Base-by-base conservation (phyloP, 2,888 invertebrate species). In the Amorpha juglandis region DNA sequence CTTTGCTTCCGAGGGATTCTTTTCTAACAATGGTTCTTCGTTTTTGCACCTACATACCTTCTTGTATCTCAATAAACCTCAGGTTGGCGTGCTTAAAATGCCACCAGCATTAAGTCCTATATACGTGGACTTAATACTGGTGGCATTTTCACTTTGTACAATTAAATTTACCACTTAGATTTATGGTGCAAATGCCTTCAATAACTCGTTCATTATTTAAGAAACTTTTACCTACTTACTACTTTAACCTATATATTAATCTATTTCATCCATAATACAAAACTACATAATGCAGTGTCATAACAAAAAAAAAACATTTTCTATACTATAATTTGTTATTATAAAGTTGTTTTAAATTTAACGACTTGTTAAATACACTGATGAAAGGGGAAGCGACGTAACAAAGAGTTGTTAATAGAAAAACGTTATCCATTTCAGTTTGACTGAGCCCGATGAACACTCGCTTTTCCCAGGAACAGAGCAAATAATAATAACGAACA, bases 401-500 rank as follows among this genome's bases (percentile, higher is more conserved):
- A 74, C 72, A 74, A 77, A 70, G 48, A 63, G 74, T 68, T 55
- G 64, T 63, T 77, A 72, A 74, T 74, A 74, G 74, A 76, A 76
- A 70, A 73, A 67, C 71, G 67, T 71, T 71, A 73, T 70, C 73
- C 73, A 71, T 74, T 74, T 72, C 71, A 70, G 71, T 68, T 71
- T 70, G 69, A 75, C 72, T 70, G 70, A 68, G 68, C 51, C 55
- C 62, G 63, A 51, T 64, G 45, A 70, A 70, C 76, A 79, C 75
- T 79, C 78, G 72, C 76, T 71, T 79, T 79, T 79, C 77, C 77
- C 78, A 75, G 76, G 78, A 79, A 75, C 74, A 70, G 70, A 67
- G 58, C 68, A 76, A 79, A 79, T 81, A 82, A 84, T 82, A 84
- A 82, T 79, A 80, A 84, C 75, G 71, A 80, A 74, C 73, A 73